Base-by-base conservation (phyloP, 2,888 invertebrate genomes). In the Lypha dubia region DNA sequence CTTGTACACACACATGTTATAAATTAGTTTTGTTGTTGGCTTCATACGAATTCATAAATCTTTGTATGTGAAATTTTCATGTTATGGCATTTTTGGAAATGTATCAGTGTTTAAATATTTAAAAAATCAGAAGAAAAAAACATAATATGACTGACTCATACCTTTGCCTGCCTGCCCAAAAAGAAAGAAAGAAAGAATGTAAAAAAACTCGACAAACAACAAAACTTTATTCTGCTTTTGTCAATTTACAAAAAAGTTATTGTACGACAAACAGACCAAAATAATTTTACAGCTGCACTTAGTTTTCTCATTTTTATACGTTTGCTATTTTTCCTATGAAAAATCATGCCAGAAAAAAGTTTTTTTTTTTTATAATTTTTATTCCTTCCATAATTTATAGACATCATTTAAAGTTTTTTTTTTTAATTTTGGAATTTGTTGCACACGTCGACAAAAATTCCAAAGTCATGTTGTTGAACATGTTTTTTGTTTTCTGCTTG, bases 401-500 rank as follows among this genome's bases (percentile, higher is more conserved):
- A 53, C 76, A 46, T 53, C 63, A 60, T 56, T 5, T 11, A 46
- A 28, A 56, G 73, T 74, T 70, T 49, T 74, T 83, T 79, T 58
- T n/a, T 38, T 79, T 4, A 63, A 84, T 75, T 62, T 73, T 79
- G 46, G 38, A 70, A 63, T 84, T 84, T 84, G 77, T 77, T 84
- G 80, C 80, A 80, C 68, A 81, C 83, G 79, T 83, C 74, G 79
- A 79, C 74, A 79, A 79, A 79, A 79, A 83, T 75, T 83, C 75
- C 63, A 71, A 75, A 79, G 75, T 77, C 84, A 81, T 84, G 80
- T 77, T 84, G 76, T 84, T 81, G 62, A 76, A 70, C 60, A 80
- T 84, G 71, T 60, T 79, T 74, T 44, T 53, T 35, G 20, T 53
- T 77, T 46, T 28, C 44, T 77, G 17, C 1, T 44, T 24, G 15